Evolutionary conservation across 2,113 vertebrate species (phyloP).

Genomic region (Ptilorrhoa leucosticta): DNA sequence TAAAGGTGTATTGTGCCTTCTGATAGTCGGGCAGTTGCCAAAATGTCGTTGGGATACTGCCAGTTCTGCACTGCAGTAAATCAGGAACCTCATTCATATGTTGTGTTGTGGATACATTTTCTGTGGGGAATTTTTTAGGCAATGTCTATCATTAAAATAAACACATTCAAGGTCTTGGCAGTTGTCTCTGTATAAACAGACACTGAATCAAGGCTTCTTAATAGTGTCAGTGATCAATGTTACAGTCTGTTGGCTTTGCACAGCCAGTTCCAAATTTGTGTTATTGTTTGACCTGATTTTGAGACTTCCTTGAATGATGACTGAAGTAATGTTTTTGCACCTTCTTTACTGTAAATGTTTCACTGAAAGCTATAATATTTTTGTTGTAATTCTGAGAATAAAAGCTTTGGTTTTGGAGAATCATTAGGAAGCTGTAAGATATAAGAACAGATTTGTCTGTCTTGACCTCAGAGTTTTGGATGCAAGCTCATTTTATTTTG

Average conservation of each 20-base stretch:
- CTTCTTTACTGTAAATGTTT: not conserved
- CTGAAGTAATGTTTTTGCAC: not conserved
- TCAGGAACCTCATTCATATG: not conserved
- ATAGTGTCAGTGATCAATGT: not conserved
- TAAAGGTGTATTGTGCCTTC: conserved; percentile 26
- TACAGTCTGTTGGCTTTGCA: not conserved
- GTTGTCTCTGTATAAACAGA: not conserved
- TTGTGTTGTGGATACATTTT: not conserved
- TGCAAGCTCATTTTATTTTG: not conserved
- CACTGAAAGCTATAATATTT: not conserved
- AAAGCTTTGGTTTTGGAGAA: not conserved
- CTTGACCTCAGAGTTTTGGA: not conserved
- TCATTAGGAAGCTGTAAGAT: not conserved
- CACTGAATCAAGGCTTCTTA: not conserved
- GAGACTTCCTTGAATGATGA: not conserved
- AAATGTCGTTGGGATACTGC: conserved; percentile 20
- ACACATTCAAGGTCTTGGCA: not conserved
- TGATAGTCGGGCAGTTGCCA: not conserved
- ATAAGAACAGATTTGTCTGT: not conserved
- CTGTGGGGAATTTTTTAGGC: not conserved
- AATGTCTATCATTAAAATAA: not conserved
- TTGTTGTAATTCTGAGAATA: not conserved
- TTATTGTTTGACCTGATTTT: not conserved
- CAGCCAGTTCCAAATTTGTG: not conserved
- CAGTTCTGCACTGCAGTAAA: conserved; percentile 65